Evolutionary conservation across 2,888 invertebrate genomes (phyloP), one percentile per base, ranked within the genome.

Genomic region (Leptura quadrifasciata): DNA sequence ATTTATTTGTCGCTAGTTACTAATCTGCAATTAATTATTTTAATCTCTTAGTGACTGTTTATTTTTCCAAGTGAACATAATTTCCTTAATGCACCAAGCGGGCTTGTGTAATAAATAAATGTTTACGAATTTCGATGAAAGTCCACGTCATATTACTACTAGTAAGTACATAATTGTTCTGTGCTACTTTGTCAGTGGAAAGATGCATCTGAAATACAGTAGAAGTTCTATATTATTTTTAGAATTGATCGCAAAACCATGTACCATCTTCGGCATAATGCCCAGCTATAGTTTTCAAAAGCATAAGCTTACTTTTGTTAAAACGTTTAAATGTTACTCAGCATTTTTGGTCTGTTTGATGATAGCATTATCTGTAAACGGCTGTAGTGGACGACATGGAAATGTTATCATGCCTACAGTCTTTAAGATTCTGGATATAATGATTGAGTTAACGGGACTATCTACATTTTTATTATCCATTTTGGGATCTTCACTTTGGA

Each of bases 401-500:
- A 12, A 17, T 18, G 47, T 10, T n/a, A 2, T 1, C 5, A 47
- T 47, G 15, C 39, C 35, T 63, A n/a, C 0, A 63, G 15, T 39
- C 12, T 18, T 63, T 12, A 39, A 0, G 3, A 39, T 63, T 18
- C 2, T 63, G 3, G 18, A 63, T 10, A 15, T 63, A 9, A 1
- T 47, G 20, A 47, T 39, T 4, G 39, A 63, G 17, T 0, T 39
- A 12, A 2, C 20, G 10, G 24, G 55, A 2, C n/a, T 27, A 27
- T n/a, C 21, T 21, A 20, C 39, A 10, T 69, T 57, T 20, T 12
- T 39, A 15, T 5, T 69, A 9, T 55, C 69, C 15, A 35, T 5
- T 6, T 21, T 57, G n/a, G 69, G 35, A 20, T 21, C 69, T 0
- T 27, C 57, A 0, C 20, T 69, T 1, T 69, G 58, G 57, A 57